These are phyloP conservation scores for Disparrhopalites patrizii DNA, from an alignment of 2,888 invertebrate species.

Conservation along the genomic window DNA sequence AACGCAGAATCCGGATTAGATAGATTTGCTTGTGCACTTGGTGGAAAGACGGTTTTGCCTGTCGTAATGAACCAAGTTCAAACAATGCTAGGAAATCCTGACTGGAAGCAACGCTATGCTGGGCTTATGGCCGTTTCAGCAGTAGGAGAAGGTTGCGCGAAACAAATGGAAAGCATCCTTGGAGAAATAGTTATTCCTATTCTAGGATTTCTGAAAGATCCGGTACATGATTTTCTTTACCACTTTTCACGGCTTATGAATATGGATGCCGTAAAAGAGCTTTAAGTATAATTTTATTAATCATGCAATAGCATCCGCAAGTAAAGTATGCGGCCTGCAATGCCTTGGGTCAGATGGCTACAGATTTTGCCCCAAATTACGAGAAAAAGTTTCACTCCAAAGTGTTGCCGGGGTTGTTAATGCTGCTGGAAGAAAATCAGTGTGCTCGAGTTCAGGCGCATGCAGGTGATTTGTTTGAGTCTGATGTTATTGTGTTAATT, in stretches of 20 bases:
- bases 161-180: constrained; percentile 95
- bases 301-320: constrained; percentile 66
- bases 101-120: constrained; percentile 90
- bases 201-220: constrained; percentile 76
- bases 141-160: constrained; percentile 96
- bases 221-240: constrained; percentile 59
- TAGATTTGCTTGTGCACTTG: constrained; percentile 93
- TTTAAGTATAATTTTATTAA: background rate
- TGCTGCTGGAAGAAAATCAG: constrained; percentile 81
- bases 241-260: too few species aligned
- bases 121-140: constrained; percentile 98
- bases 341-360: constrained; percentile 97
- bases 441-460: constrained; percentile 92
- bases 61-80: constrained; percentile 82
- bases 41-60: constrained; percentile 86
- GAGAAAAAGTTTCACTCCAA: constrained; percentile 97
- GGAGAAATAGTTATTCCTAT: constrained; percentile 88
- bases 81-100: constrained; percentile 73
- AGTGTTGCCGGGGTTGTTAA: constrained; percentile 85
- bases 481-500: background rate
- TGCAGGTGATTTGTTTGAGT: constrained; percentile 54
- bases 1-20: constrained; percentile 96
- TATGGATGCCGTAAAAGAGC: background rate
- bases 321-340: constrained; percentile 98
- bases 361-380: constrained; percentile 94